A percentile compares a stretch with the other conserved stretches of the same genome.
These are phyloP conservation scores for Struthidea cinerea DNA, from an alignment of 2,113 vertebrate species.

Conservation along the genomic window DNA sequence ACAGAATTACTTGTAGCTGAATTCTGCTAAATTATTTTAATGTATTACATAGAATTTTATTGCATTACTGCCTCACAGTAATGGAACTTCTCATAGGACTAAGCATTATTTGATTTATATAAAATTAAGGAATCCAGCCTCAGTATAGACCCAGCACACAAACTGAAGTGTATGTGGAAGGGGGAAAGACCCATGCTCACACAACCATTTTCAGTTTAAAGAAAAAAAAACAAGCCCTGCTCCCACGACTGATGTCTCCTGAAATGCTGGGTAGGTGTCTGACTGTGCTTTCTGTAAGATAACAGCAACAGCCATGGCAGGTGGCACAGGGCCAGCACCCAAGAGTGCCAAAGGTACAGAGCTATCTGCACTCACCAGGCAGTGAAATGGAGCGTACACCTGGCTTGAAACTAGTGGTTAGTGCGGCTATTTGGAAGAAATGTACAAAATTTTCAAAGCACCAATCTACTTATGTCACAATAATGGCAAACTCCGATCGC, in stretches of 20 bases:
- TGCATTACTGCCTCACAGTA: neutral
- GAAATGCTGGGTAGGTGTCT: neutral
- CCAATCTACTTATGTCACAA: accelerated
- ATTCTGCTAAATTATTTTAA: neutral
- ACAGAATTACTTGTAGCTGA: neutral
- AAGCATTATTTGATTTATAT: neutral
- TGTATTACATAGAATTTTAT: neutral
- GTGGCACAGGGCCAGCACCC: neutral
- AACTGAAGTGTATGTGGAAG: neutral
- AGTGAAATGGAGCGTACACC: accelerated
- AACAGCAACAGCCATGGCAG: neutral
- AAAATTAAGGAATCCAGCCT: neutral
- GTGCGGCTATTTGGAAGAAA: neutral
- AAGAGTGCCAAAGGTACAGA: too few species aligned
- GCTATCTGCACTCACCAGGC: neutral
- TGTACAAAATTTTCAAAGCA: neutral
- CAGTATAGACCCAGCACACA: neutral
- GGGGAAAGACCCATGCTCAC: neutral
- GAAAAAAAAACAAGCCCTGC: neutral
- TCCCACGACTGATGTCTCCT: neutral
- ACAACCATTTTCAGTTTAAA: neutral
- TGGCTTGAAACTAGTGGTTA: neutral
- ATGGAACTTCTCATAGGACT: neutral
- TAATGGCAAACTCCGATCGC: accelerated
- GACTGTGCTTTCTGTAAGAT: neutral